Conservation (phyloP, 2,113 vertebrate genomes). For the Callospermophilus lateralis region DNA sequence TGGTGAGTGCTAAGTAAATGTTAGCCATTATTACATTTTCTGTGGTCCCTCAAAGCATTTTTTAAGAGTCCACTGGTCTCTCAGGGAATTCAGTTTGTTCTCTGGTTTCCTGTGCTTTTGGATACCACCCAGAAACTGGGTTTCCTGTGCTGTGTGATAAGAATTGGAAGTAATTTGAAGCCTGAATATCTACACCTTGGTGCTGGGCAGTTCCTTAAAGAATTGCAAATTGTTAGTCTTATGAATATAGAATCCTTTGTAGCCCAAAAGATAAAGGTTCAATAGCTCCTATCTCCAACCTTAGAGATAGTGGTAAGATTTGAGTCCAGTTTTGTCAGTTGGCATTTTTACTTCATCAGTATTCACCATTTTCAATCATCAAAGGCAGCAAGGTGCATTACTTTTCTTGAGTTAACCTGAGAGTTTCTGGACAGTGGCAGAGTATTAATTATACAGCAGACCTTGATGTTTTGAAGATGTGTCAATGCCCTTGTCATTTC, state of each 20-base stretch:
- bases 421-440: neutral
- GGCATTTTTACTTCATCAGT: neutral
- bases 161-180: neutral
- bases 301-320: neutral
- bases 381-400: neutral
- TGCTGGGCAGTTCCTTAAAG: neutral
- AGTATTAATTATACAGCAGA: neutral
- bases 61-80: neutral
- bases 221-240: neutral
- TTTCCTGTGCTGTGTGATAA: neutral
- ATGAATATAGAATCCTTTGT: neutral
- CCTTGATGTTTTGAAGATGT: neutral
- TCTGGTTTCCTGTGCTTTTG: neutral
- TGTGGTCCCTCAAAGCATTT: neutral
- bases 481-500: neutral
- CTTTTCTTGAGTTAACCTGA: slow-evolving; percentile 26
- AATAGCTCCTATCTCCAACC: neutral
- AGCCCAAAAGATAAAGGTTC: neutral
- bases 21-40: neutral
- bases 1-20: neutral
- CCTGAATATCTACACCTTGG: neutral
- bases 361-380: neutral
- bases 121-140: neutral
- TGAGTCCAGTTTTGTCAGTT: neutral
- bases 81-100: neutral